Evolutionary conservation across 1,140 invertebrate species (phyloP), one percentile per base, ranked within the genome.

Genomic region (Heliconius eleuchia): DNA sequence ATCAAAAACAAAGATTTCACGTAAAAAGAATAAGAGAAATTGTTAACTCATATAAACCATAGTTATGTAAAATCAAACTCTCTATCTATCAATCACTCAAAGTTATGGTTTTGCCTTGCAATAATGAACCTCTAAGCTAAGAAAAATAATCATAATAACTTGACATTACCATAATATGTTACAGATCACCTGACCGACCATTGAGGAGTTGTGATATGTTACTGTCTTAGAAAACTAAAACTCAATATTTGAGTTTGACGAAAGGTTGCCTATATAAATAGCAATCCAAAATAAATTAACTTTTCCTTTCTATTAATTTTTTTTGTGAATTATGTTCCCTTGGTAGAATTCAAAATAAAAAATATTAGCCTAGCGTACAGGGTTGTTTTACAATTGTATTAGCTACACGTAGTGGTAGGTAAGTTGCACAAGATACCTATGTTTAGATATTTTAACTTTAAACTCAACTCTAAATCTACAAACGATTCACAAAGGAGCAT

Each of bases 171-270:
- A 66, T 81, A 89, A 82, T 89, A 84, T 91, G 89, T 91, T 91
- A 83, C 90, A 91, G 89, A 88, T 89, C 84, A 84, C 79, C 85
- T 88, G 85, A 85, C 86, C 81, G 82, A 84, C 82, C 84, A 87
- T 85, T 77, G 86, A 84, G 86, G 85, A 87, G 77, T 74, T 79
- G 79, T 87, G 79, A 79, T 77, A 74, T 77, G 34, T 84, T 57
- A 55, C 55, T 23, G 60, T 66, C 1, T 30, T 66, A n/a, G 55
- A 57, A 57, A 57, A 19, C 19, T 57, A 55, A 46, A 46, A 16
- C 42, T 46, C 50, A 6, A 13, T 60, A 60, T 60, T 23, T 60
- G 55, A 60, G 3, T 23, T 60, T 60, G 23, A 13, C 16, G 42
- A 46, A 60, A 60, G 55, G 19, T 57, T 57, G 55, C 55, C 55